Conservation (phyloP, 2,113 vertebrate genomes). For the Mormyrus iriodes region DNA sequence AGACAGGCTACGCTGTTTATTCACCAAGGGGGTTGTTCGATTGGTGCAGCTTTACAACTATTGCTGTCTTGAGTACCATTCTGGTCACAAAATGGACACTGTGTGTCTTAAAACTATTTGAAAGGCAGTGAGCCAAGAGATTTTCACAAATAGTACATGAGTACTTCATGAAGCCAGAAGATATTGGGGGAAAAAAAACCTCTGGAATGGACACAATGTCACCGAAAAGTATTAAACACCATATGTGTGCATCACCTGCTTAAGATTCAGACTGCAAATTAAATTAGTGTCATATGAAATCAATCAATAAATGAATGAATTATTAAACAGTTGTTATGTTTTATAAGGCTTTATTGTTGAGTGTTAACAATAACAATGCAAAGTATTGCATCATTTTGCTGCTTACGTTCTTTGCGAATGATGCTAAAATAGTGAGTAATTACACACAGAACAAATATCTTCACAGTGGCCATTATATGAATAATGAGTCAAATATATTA, state of each 20-base stretch:
- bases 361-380: neutral
- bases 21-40: neutral
- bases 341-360: neutral
- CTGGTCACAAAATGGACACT: neutral
- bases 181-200: neutral
- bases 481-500: conserved; percentile 15
- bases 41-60: neutral
- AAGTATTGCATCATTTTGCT: neutral
- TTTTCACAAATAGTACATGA: conserved; percentile 1
- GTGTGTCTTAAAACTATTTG: neutral
- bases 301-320: neutral
- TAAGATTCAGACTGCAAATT: conserved; percentile 9
- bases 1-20: neutral
- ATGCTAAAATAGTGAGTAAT: neutral
- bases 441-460: neutral
- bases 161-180: neutral
- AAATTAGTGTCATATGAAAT: neutral
- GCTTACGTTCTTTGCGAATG: neutral
- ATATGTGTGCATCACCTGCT: neutral
- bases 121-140: neutral
- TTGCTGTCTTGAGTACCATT: neutral
- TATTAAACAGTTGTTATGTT: neutral
- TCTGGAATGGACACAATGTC: neutral
- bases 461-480: neutral
- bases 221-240: neutral